Percentiles rank a stretch among this genome's conserved stretches.
Evolutionary conservation across 2,888 invertebrate genomes (phyloP).

Genomic region (Ctenicera cuprea): DNA sequence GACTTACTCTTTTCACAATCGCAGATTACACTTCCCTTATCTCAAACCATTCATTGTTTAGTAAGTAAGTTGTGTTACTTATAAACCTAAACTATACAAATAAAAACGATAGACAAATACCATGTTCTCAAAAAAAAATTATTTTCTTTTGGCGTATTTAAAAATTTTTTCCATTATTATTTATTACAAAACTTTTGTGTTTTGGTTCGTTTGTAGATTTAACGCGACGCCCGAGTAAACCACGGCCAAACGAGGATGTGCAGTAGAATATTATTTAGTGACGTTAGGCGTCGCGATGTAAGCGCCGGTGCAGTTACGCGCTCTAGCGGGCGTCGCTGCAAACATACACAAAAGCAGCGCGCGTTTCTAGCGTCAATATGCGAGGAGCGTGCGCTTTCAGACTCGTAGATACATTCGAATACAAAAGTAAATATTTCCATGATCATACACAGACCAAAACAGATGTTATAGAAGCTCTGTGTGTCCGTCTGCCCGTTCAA

Average conservation of each 20-base stretch:
- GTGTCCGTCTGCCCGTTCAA: background rate
- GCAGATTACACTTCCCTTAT: too few relatives aligned
- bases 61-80: too few relatives aligned
- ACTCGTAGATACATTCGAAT: constrained; percentile 37
- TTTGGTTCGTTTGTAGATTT: background rate
- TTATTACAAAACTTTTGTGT: background rate
- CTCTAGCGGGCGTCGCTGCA: constrained; percentile 53
- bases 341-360: constrained; percentile 57
- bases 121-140: too few relatives aligned
- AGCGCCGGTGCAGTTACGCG: constrained; percentile 54
- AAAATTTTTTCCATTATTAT: background rate
- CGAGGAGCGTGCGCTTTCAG: constrained; percentile 56
- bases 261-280: constrained; percentile 46
- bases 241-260: constrained; percentile 51
- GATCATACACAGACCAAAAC: constrained; percentile 2
- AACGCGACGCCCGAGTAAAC: constrained; percentile 47
- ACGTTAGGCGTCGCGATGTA: constrained; percentile 52
- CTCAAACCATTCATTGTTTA: too few relatives aligned
- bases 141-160: too few relatives aligned
- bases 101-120: too few relatives aligned
- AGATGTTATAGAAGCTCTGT: background rate
- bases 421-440: constrained; percentile 37
- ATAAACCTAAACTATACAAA: too few relatives aligned
- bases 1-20: too few relatives aligned
- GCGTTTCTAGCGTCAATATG: constrained; percentile 59